Base-by-base conservation (phyloP, 1,140 invertebrate genomes). In the Harlomillsia oculata region DNA sequence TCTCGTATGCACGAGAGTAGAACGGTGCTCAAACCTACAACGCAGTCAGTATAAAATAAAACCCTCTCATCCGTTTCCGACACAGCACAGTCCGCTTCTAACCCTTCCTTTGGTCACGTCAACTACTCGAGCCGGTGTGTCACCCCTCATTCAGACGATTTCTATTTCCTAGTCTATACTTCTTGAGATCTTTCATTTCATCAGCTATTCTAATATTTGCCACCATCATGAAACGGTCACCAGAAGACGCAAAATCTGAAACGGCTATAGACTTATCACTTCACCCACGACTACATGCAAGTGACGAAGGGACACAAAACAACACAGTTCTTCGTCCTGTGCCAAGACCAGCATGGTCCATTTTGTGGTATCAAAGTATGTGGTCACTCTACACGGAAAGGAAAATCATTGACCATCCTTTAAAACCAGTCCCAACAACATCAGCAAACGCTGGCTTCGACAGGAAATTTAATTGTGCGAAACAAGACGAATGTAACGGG, bases 271-370 rank as follows among this genome's bases (percentile, higher is more conserved):
- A 61, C 26, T 51, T 61, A 20, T 56, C 57, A 50, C 49, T 25
- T 26, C 26, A 41, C 37, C 41, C 25, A 25, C 13, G 21, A 25
- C 21, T 3, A 40, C 8, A n/a, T 13, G 11, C 16, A 37, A 37
- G 20, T 14, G 34, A 32, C 6, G 28, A 29, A 18, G 49, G 23
- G 43, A 40, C 16, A 16, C 20, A 21, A 13, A 28, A n/a, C 16
- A 29, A 23, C 0, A 25, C 37, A 2, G 45, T 64, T 36, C 36
- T 64, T 5, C 39, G 56, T 50, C 63, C 63, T 23, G 55, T 56
- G n/a, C 63, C 63, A 25, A 50, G 63, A 53, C 63, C 59, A 23
- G 43, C 63, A 5, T 64, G 63, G 63, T 53, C 63, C 13, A 64
- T 60, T 18, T 29, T 61, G 8, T 64, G 63, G 63, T 64, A 64